Evolutionary conservation across 2,797 vertebrate species (phyloP).

Genomic region (Taeniopygia guttata): DNA sequence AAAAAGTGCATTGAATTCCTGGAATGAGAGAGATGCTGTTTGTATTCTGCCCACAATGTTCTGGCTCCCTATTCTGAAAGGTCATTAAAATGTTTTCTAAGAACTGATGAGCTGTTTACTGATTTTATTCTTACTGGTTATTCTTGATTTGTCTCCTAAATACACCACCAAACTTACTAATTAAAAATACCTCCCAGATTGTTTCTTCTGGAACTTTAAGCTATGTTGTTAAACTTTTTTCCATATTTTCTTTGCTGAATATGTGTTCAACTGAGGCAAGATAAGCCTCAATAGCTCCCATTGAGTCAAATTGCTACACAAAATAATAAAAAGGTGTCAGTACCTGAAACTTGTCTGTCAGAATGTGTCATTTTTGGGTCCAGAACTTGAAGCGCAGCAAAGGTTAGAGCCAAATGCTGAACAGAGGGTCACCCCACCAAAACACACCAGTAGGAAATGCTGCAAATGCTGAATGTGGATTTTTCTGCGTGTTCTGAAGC

Average conservation of each 20-base stretch:
- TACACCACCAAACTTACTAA: slow-evolving; percentile 33
- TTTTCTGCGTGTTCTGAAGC: background rate
- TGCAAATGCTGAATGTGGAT: background rate
- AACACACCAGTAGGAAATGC: background rate
- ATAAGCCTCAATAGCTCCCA: background rate
- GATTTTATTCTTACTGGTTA: slow-evolving; percentile 25
- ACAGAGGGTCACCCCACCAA: background rate
- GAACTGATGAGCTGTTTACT: slow-evolving; percentile 32
- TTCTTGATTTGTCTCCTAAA: slow-evolving; percentile 28
- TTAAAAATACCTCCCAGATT: slow-evolving; percentile 58
- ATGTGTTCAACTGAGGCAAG: background rate
- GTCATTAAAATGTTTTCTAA: slow-evolving; percentile 54
- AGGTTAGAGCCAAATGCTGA: background rate
- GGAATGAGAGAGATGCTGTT: slow-evolving; percentile 58
- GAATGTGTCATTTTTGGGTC: background rate
- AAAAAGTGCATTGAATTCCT: slow-evolving; percentile 1
- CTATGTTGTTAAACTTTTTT: background rate
- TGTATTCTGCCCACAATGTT: slow-evolving; percentile 57
- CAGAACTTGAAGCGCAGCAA: background rate
- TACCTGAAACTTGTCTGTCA: background rate
- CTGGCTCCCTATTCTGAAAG: slow-evolving; percentile 20
- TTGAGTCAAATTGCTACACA: background rate
- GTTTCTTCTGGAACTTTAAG: slow-evolving; percentile 44
- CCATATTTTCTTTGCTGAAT: background rate
- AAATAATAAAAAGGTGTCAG: background rate